Base-by-base conservation (phyloP, 2,888 invertebrate genomes). In the Petrophora chlorosata region DNA sequence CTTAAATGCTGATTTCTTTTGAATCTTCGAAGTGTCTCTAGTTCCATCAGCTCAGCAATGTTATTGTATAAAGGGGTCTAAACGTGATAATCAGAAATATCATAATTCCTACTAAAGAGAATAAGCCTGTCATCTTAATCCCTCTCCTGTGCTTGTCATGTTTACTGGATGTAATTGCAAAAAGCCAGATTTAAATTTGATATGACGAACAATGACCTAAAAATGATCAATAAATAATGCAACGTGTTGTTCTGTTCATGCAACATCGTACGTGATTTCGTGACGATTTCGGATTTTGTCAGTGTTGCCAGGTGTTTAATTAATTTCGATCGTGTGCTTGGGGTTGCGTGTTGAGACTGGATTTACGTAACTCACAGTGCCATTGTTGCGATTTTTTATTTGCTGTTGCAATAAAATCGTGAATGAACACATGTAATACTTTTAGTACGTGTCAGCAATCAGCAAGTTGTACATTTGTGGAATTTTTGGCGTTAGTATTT, bases 381-480 rank as follows among this genome's bases (percentile, higher is more conserved):
- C 33, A 65, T 67, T 69, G 67, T 67, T 68, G 48, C 51, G 35
- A 61, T 61, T 67, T 62, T 65, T 63, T 65, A 63, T 62, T 59
- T 56, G 50, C 48, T 59, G 53, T 38, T 36, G 62, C 56, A 65
- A 65, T 59, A 29, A 29, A 14, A 44, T 38, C 42, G 51, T 53
- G 34, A 58, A 46, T 56, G 36, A 35, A 39, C 39, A 45, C 22
- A 10, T 33, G 38, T 32, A 25, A 30, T 35, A 26, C 30, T 48
- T 52, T 42, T 47, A 41, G 26, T 15, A 35, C 26, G 33, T 3
- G 23, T 3, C 8, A n/a, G 5, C 29, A 28, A 28, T 45, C 29
- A 35, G 35, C 23, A 8, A n/a, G 9, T 13, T 23, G 5, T 43
- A 10, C 19, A 1, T 16, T 15, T 17, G 45, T 45, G 26, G 32